Evolutionary conservation across 2,888 invertebrate species (phyloP), one percentile per base, ranked within the genome.

Genomic region (Ornithoptera alexandrae): DNA sequence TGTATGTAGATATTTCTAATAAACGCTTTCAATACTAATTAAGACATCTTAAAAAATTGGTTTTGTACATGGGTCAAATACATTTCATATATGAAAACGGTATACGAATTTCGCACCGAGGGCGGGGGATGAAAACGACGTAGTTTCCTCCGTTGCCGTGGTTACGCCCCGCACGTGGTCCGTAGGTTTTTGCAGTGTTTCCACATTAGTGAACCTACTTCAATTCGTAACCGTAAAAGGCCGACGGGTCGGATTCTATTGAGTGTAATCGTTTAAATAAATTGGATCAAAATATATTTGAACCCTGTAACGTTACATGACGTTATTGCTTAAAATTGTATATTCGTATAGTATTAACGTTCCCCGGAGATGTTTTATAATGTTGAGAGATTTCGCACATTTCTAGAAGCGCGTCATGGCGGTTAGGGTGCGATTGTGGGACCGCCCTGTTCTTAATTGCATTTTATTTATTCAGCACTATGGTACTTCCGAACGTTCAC

Each of bases 401-500:
- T 78, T 77, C 79, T 78, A 78, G 78, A 78, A 70, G 76, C 73
- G 75, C 72, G 77, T 79, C 77, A 77, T 76, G 76, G 78, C 77
- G 72, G 18, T 72, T 74, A 78, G 80, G 79, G 80, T 77, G 81
- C 77, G 79, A 77, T 76, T 74, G 77, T 77, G 77, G 73, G 76
- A 74, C 76, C 78, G 73, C 78, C 84, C 85, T 83, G 79, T 79
- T 83, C 82, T 87, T 87, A 89, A 90, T 91, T 89, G 87, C 84
- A 85, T 87, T 90, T 90, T 90, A 91, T 89, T 90, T 90, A 91
- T 90, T 90, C 89, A 91, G 81, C 81, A 81, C 84, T 81, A 78
- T 79, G 78, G 81, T 79, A 77, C 83, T 82, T 81, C 81, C 78
- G 73, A 80, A 82, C 79, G 79, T 81, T 78, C 75, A 71, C 72